Evolutionary conservation across 2,888 invertebrate genomes (phyloP).

Genomic region (Baccha elongata): DNA sequence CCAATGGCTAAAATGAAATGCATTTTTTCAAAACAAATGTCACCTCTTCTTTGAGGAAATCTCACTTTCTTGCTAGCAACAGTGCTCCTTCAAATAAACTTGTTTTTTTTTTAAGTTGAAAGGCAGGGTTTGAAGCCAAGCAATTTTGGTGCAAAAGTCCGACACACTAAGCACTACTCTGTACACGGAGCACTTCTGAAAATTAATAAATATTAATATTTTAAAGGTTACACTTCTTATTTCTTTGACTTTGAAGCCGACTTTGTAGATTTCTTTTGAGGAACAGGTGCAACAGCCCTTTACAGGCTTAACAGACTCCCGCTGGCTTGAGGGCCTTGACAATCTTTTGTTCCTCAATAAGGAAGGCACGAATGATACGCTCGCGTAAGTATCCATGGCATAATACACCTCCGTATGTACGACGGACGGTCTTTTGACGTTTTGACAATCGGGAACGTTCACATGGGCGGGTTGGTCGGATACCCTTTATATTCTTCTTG

Average conservation of each 20-base stretch:
- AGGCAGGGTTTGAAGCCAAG: too few relatives aligned
- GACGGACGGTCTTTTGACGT: constrained; percentile 97
- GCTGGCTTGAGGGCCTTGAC: constrained; percentile 96
- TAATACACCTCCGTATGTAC: constrained; percentile 98
- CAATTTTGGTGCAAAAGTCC: too few relatives aligned
- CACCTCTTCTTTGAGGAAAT: too few relatives aligned
- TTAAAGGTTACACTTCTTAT: too few relatives aligned
- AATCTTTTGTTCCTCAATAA: constrained; percentile 99
- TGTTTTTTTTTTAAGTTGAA: too few relatives aligned
- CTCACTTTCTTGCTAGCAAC: too few relatives aligned
- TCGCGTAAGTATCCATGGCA: constrained; percentile 98
- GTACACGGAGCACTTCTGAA: too few relatives aligned
- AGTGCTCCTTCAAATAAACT: too few relatives aligned
- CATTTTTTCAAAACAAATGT: too few relatives aligned
- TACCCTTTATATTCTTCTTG: constrained; percentile 97
- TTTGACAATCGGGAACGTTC: constrained; percentile 97
- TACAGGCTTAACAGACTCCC: constrained; percentile 81
- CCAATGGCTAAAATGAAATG: too few relatives aligned
- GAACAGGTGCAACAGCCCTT: constrained; percentile 76
- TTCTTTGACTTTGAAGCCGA: constrained; percentile 77
- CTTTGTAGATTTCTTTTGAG: constrained; percentile 79
- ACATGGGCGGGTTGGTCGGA: constrained; percentile 96
- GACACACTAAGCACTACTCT: too few relatives aligned
- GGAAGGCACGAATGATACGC: constrained; percentile 98
- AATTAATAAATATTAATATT: too few relatives aligned